Percentiles rank a stretch among this genome's conserved stretches.
Conservation (phyloP, 2,113 vertebrate species). For the Larimichthys polyactis region DNA sequence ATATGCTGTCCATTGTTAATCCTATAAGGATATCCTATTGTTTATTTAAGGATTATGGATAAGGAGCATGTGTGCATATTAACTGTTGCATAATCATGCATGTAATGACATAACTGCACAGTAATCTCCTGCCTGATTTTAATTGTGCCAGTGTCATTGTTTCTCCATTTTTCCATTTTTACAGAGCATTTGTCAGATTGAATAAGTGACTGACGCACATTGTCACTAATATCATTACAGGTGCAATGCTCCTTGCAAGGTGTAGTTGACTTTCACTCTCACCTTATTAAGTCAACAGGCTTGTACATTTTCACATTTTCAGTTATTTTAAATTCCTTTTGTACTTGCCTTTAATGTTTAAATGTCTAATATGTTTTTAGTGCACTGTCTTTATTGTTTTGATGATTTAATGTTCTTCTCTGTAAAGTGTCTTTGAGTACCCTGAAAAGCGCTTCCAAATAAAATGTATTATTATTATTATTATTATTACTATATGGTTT, state of each 20-base stretch:
- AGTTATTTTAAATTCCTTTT: no score
- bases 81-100: conserved; percentile 45
- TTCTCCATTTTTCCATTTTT: conserved; percentile 10
- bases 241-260: background rate
- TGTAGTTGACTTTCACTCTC: background rate
- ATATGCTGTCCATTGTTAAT: conserved; percentile 61
- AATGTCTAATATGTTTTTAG: no score
- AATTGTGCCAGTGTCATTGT: background rate
- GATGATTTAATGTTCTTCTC: no score
- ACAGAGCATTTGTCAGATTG: background rate
- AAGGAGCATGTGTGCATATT: conserved; percentile 34
- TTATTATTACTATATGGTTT: no score
- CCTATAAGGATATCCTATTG: conserved; percentile 50
- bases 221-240: no score
- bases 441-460: no score
- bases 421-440: no score
- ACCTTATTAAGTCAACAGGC: background rate
- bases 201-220: background rate
- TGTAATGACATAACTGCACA: conserved; percentile 26
- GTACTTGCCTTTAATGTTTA: no score
- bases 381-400: no score
- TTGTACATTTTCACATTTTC: background rate
- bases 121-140: conserved; percentile 20
- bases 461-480: no score
- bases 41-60: conserved; percentile 56